Base-by-base conservation (phyloP, 2,113 vertebrate genomes). In the Brienomyrus brachyistius region DNA sequence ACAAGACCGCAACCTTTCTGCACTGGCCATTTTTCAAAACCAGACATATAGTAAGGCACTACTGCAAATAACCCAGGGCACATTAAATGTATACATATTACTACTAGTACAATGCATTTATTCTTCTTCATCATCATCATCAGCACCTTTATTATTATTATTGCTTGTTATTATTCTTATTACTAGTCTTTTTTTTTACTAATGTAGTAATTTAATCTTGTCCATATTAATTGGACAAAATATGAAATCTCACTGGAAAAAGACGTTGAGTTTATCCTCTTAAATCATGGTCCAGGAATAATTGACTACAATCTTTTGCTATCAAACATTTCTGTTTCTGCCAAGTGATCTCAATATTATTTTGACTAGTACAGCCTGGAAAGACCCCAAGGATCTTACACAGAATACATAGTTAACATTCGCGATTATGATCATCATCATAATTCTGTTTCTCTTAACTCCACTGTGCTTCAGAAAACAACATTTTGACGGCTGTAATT, bases 11-110 rank as follows among this genome's bases (percentile, higher is more conserved):
- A 43, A 45, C 85, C 85, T 87, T 15, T 54, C 85, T 51, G 27
- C 85, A 35, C 31, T 35, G 48, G 51, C 85, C 85, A 87, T 87
- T 87, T 87, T 51, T 87, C 85, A 87, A 52, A 87, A 21, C 47
- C 48, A 86, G 84, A 51, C 84, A 17, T 84, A n/a, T n/a, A 84
- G 45, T 45, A 9, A 48, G 48, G 11, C 19, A 27, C n/a, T 31
- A 23, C 10, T 3, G 85, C 85, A 54, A 56, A 54, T 51, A 48
- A 31, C 85, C 51, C 27, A 19, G 83, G 13, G 21, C 13, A 35
- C 50, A 19, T 35, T 35, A 87, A 40, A 54, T 35, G 2, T 40
- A 54, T 86, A 17, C 5, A 54, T 87, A 51, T 43, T 31, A 27
- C 85, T 40, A 40, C 48, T 87, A 40, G 7, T 40, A 43, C 74